Evolutionary conservation across 2,797 vertebrate genomes (phyloP), one percentile per base, ranked within the genome.

Genomic region (Eupleurogrammus muticus): DNA sequence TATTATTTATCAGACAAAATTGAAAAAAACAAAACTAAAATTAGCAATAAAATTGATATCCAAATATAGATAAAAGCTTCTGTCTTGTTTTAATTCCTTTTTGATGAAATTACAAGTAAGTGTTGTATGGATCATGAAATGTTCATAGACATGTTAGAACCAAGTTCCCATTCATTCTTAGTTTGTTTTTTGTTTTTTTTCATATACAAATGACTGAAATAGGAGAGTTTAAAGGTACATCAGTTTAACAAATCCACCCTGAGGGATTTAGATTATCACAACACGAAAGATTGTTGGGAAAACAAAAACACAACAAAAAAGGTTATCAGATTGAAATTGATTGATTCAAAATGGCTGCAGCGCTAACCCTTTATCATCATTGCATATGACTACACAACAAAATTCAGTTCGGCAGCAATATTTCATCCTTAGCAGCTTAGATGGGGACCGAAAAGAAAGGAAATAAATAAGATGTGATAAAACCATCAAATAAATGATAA

Each of bases 101-200:
- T 53, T n/a, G 17, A 58, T 65, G 8, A 44, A 21, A 46, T 23
- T 28, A 47, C 9, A 9, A 71, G 57, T 9, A 4, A 24, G 21
- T 59, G 57, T 49, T 51, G 9, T n/a, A 54, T 11, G 35, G 21
- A 49, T 14, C 1, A 24, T 2, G 4, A 34, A 46, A 46, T 34
- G 9, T 65, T 57, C 13, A 13, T 38, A 0, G 6, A 5, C 6
- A 38, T 38, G 5, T 54, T 42, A 5, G 35, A 28, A 9, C 12
- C 21, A n/a, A n/a, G n/a, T n/a, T n/a, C n/a, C 24, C 28, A 0
- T 11, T 16, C 9, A 20, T 9, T n/a, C n/a, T n/a, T n/a, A n/a
- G 12, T 38, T 54, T 13, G 34, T 16, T 21, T 20, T 50, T 35
- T 53, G n/a, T 35, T 49, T 55, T 24, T 64, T 72, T 72, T 49